phyloP scores from a whole-genome alignment of 2,888 invertebrate species.

The Caenorhabditis sp. region DNA sequence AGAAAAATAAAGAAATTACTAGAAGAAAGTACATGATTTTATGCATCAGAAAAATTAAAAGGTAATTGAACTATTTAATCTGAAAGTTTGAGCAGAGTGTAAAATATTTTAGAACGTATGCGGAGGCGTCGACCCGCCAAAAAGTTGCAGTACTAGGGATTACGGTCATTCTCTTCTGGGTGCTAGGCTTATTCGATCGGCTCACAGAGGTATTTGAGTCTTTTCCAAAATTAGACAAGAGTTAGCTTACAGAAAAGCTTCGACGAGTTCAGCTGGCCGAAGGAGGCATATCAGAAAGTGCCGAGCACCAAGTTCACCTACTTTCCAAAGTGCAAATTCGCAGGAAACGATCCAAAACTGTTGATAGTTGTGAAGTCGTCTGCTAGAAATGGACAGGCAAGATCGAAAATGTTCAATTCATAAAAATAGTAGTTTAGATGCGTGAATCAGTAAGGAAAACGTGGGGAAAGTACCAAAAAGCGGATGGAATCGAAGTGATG shows the following conservation, averaged over 20 bases:
- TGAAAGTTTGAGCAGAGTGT: neutral
- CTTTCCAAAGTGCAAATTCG: constrained; percentile 26
- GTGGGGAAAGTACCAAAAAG: constrained; percentile 48
- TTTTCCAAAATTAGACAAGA: neutral
- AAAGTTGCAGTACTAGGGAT: neutral
- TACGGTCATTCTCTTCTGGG: constrained; percentile 13
- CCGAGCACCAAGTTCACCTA: constrained; percentile 2
- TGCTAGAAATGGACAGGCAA: constrained; percentile 57
- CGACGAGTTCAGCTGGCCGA: constrained; percentile 39
- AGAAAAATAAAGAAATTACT: neutral
- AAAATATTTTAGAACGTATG: constrained; percentile 1
- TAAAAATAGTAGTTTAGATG: too few relatives aligned
- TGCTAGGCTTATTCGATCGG: constrained; percentile 22
- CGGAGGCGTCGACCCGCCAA: neutral
- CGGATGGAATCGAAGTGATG: constrained; percentile 48
- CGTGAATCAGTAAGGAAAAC: constrained; percentile 67
- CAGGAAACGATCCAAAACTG: constrained; percentile 11
- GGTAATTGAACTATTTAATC: neutral
- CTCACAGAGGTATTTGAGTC: constrained; percentile 26
- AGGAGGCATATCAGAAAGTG: neutral
- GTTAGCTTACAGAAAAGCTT: constrained; percentile 16
- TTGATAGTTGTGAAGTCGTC: constrained; percentile 69
- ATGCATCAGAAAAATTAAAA: constrained; percentile 13
- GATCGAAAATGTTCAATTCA: constrained; percentile 40
- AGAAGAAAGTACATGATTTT: neutral